A percentile compares a stretch with the other conserved stretches of the same genome.
These are phyloP conservation scores for Agrilus cyanescens DNA, from an alignment of 2,888 invertebrate species.

Conservation along the genomic window DNA sequence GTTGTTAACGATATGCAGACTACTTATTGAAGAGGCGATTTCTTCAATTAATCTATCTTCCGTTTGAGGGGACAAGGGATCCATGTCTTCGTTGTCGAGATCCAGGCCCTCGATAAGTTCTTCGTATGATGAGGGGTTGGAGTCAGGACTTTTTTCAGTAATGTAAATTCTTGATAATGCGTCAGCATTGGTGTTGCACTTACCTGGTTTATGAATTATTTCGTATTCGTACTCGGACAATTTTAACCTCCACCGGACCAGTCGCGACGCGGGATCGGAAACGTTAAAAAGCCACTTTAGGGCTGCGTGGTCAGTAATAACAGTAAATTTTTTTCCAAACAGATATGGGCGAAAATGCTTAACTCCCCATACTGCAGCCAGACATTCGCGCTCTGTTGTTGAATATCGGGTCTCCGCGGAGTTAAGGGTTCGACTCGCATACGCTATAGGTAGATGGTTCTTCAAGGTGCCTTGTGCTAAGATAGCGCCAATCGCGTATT, in stretches of 20 bases:
- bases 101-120: too few species aligned
- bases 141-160: too few species aligned
- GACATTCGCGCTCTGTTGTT: slow-evolving; percentile 18
- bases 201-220: slow-evolving; percentile 3
- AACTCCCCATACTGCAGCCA: slow-evolving; percentile 15
- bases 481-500: slow-evolving; percentile 14
- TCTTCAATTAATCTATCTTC: too few species aligned
- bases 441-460: slow-evolving; percentile 16
- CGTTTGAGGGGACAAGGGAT: too few species aligned
- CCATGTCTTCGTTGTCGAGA: too few species aligned
- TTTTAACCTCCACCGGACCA: slow-evolving; percentile 14
- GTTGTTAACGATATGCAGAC: too few species aligned
- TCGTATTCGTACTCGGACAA: slow-evolving; percentile 1
- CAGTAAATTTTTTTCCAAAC: slow-evolving; percentile 15
- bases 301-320: slow-evolving; percentile 18
- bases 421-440: slow-evolving; percentile 15
- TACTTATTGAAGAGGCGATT: too few species aligned
- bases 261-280: slow-evolving; percentile 10
- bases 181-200: neutral
- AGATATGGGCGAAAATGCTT: slow-evolving; percentile 18
- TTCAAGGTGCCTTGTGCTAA: slow-evolving; percentile 11
- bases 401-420: slow-evolving; percentile 13
- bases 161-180: neutral
- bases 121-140: too few species aligned
- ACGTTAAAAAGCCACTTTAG: slow-evolving; percentile 12